Evolutionary conservation across 2,888 invertebrate species (phyloP).

Genomic region (Eristalis tenax): DNA sequence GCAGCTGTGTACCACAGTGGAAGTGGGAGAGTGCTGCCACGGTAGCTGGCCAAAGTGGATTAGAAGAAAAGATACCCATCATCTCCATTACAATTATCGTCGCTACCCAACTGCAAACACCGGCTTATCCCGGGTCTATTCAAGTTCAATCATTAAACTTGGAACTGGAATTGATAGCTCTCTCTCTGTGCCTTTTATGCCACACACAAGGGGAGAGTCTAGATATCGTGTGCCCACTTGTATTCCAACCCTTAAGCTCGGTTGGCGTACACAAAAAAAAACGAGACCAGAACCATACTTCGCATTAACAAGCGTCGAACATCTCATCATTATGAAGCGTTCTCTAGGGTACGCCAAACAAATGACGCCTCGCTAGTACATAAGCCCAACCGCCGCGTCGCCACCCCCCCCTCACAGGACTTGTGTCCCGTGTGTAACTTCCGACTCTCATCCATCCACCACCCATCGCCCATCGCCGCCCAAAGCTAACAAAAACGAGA

Average conservation of each 20-base stretch:
- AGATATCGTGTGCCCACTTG: background rate
- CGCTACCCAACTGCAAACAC: slow-evolving; percentile 50
- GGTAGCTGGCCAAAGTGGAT: slow-evolving; percentile 57
- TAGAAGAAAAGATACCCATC: slow-evolving; percentile 56
- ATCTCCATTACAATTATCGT: slow-evolving; percentile 70
- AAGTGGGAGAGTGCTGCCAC: background rate
- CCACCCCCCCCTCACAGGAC: slow-evolving; percentile 31
- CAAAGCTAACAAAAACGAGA: slow-evolving; percentile 34
- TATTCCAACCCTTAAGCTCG: background rate
- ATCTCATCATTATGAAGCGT: slow-evolving; percentile 65
- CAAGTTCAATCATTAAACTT: slow-evolving; percentile 56
- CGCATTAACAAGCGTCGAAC: slow-evolving; percentile 64
- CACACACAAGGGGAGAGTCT: background rate
- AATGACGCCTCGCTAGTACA: slow-evolving; percentile 68
- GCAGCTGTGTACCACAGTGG: background rate
- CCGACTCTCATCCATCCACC: slow-evolving; percentile 1
- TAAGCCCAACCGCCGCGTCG: too few relatives aligned
- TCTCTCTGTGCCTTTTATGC: background rate
- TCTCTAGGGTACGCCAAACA: slow-evolving; percentile 69
- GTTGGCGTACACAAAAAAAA: slow-evolving; percentile 6
- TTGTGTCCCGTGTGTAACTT: slow-evolving; percentile 43
- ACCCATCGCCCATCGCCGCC: background rate
- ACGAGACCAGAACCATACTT: slow-evolving; percentile 18
- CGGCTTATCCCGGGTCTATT: slow-evolving; percentile 58
- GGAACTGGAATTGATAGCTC: slow-evolving; percentile 63